These are phyloP conservation scores for Probosciger aterrimus DNA, from an alignment of 2,113 vertebrate genomes.

Conservation along the genomic window DNA sequence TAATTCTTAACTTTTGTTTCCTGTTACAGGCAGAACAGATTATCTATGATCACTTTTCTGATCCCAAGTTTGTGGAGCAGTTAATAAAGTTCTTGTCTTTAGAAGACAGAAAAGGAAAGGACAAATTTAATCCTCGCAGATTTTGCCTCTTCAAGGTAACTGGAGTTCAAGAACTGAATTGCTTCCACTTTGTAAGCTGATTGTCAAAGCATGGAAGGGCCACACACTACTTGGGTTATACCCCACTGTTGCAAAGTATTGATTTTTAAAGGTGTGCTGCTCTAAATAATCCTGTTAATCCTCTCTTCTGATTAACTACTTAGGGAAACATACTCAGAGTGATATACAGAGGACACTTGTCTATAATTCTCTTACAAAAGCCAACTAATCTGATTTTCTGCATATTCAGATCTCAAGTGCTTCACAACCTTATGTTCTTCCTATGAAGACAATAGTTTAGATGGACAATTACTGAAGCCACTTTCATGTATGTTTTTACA, in stretches of 20 bases:
- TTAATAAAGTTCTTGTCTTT: constrained; percentile 94
- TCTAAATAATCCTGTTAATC: background rate
- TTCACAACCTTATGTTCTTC: rapidly evolving
- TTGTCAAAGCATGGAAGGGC: background rate
- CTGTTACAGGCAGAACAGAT: constrained; percentile 87
- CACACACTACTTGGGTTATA: background rate
- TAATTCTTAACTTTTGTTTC: background rate
- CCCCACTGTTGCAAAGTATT: background rate
- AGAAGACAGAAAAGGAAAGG: constrained; percentile 97
- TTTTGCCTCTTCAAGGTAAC: constrained; percentile 98
- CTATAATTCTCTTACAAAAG: background rate
- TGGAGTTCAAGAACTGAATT: background rate
- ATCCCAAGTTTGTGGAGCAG: constrained; percentile 91
- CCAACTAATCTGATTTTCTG: background rate
- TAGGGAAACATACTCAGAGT: background rate
- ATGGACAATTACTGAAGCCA: background rate
- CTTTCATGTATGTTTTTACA: constrained; percentile 45
- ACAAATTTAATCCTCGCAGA: constrained; percentile 96
- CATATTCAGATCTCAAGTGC: background rate
- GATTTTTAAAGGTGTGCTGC: background rate
- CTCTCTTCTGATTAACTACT: background rate
- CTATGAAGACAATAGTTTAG: background rate
- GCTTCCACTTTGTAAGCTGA: background rate
- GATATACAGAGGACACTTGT: background rate
- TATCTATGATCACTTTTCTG: constrained; percentile 94